Base-by-base conservation (phyloP, 1,140 invertebrate species). In the Cotesia vestalis region DNA sequence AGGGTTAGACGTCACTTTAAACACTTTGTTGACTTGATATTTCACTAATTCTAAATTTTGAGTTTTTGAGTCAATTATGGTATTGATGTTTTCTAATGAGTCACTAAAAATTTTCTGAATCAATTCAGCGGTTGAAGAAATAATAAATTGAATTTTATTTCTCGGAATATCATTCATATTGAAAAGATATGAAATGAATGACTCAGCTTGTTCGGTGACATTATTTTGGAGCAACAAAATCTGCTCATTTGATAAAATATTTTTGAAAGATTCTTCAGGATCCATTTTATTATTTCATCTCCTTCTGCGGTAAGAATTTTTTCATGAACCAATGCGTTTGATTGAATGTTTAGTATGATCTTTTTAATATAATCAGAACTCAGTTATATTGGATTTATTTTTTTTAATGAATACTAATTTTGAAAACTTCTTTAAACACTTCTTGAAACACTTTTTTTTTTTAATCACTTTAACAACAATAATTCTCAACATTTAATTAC, bases 91-190 rank as follows among this genome's bases (percentile, higher is more conserved):
- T 53, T 12, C 14, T n/a, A 14, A 53, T 53, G 52, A 53, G 14
- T 4, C 4, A 14, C 5, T 53, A n/a, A 53, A 12, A 53, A 53
- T 53, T 53, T 53, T 53, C 11, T 53, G 6, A 9, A 53, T n/a
- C 12, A 53, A 53, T 12, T 53, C 52, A 12, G 52, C 12, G 14
- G 52, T 53, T 5, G 3, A 12, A 53, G 52, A 53, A 53, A 53
- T 53, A n/a, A 53, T 53, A 53, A 53, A 53, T 14, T 53, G 52
- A 53, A 53, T 53, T 53, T 53, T n/a, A 53, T 53, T 53, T 53
- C 52, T 53, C 14, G 52, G 52, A 12, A 12, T 53, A 53, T 53
- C 52, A 14, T 53, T 53, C 52, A 53, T 9, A n/a, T 53, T 53
- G 2, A n/a, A 53, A 14, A 53, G 52, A n/a, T 53, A 4, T 4